Evolutionary conservation across 53 echinoderm and acorn worm genomes (phyloP).

Genomic region (Echinometra lucunter): DNA sequence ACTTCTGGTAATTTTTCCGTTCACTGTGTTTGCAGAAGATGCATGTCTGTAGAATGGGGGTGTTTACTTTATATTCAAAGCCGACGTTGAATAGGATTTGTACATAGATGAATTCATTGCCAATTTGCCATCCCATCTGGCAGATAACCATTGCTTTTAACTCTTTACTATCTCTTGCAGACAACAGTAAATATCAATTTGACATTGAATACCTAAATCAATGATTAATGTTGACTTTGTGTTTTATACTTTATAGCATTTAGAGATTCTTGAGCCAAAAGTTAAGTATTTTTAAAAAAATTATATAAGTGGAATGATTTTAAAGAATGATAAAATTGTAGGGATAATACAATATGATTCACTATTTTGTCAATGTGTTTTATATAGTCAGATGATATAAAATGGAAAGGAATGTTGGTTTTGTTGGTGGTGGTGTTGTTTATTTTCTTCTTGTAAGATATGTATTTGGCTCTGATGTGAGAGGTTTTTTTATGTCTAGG

Average conservation of each 20-base stretch:
- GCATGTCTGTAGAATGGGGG: slow-evolving; percentile 16
- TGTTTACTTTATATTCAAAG: slow-evolving; percentile 32
- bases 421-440: too few species aligned
- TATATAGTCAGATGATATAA: background rate
- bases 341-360: background rate
- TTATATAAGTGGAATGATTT: background rate
- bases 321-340: background rate
- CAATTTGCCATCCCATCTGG: slow-evolving; percentile 21
- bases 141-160: background rate
- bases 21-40: slow-evolving; percentile 4
- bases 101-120: background rate
- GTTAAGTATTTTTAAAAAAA: background rate
- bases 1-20: slow-evolving; percentile 46
- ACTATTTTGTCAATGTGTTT: background rate
- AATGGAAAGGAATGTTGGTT: background rate
- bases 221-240: background rate
- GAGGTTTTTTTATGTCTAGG: background rate
- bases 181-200: background rate
- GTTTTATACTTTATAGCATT: background rate
- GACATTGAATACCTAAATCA: background rate
- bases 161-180: background rate
- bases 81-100: background rate
- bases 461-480: background rate
- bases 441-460: background rate
- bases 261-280: background rate